A percentile compares a stretch with the other conserved stretches of the same genome.
Evolutionary conservation across 2,113 vertebrate genomes (phyloP).

Genomic region (Syrrhaptes paradoxus): DNA sequence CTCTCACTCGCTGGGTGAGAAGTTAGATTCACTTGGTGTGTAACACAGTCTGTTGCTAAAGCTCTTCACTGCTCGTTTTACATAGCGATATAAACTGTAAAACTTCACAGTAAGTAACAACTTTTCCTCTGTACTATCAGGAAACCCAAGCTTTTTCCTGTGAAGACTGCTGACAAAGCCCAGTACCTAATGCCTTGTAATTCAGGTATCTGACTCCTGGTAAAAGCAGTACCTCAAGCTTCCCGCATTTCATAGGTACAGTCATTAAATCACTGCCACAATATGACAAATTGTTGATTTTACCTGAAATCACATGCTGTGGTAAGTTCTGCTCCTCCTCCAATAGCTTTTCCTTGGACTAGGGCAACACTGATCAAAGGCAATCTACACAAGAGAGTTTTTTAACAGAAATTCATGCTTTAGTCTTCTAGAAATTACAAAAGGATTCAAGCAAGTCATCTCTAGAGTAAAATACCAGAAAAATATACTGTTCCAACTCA

Average conservation of each 20-base stretch:
- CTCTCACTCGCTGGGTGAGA: background rate
- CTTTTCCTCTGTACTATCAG: background rate
- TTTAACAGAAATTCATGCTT: background rate
- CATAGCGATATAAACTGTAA: background rate
- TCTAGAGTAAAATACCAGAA: background rate
- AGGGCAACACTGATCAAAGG: conserved; percentile 92
- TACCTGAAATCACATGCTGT: conserved; percentile 98
- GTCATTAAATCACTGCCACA: background rate
- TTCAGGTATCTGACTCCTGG: background rate
- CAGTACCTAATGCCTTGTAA: background rate
- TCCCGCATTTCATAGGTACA: background rate
- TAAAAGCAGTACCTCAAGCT: background rate
- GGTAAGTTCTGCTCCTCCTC: conserved; percentile 91
- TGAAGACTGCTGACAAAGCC: background rate
- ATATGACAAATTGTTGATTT: background rate
- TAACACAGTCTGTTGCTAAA: background rate
- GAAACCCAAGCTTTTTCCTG: background rate
- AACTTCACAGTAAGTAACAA: background rate
- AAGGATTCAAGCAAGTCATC: background rate
- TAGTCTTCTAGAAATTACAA: background rate
- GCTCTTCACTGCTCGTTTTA: background rate
- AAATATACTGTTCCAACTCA: background rate
- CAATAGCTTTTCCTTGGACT: conserved; percentile 89
- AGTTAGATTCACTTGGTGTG: background rate
- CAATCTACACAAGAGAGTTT: conserved; percentile 77